A percentile compares a stretch with the other conserved stretches of the same genome.
Conservation (phyloP, 2,113 vertebrate genomes). For the Hyaena hyaena region DNA sequence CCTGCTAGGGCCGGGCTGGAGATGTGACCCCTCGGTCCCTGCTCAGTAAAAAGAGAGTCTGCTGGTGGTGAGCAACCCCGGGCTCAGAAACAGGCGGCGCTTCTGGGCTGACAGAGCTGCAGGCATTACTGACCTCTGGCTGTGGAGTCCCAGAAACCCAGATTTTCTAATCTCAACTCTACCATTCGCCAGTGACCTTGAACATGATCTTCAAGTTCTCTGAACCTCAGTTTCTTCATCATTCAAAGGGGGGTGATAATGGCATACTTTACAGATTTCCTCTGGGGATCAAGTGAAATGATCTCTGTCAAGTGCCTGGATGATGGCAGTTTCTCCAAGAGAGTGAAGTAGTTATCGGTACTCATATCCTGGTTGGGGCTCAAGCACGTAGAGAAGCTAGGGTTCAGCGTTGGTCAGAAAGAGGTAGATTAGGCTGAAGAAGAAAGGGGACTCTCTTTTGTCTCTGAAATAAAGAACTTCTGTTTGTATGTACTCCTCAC, state of each 20-base stretch:
- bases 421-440: neutral
- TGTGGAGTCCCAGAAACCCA: neutral
- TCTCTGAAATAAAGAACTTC: neutral
- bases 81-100: neutral
- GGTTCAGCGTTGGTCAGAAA: neutral
- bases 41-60: neutral
- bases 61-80: too few species aligned
- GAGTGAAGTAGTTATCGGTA: neutral
- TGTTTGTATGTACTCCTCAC: neutral
- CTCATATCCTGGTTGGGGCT: neutral
- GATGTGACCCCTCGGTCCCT: accelerated
- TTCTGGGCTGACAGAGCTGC: accelerated
- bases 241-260: neutral
- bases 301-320: neutral
- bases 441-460: neutral
- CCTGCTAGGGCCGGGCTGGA: neutral
- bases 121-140: neutral
- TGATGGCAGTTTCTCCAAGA: neutral
- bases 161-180: neutral
- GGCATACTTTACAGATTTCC: neutral
- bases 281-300: constrained; percentile 5
- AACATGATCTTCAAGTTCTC: neutral
- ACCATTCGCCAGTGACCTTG: neutral
- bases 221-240: neutral
- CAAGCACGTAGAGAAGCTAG: neutral